Conservation (phyloP, 2,113 vertebrate genomes). For the Capreolus pygargus region DNA sequence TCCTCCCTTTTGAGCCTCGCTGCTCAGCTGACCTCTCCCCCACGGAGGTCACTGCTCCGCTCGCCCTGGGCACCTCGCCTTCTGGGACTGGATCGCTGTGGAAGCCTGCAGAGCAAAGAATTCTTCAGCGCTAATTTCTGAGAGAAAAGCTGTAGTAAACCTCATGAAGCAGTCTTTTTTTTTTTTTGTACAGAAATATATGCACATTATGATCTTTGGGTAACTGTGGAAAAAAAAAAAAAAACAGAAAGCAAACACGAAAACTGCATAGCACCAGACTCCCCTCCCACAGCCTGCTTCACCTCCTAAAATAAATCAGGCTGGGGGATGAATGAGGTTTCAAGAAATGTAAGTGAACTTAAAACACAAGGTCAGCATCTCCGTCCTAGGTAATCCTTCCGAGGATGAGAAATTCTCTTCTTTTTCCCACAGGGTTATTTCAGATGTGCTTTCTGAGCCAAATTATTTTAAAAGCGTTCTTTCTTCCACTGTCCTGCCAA, state of each 20-base stretch:
- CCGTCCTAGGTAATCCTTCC: constrained; percentile 71
- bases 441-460: constrained; percentile 67
- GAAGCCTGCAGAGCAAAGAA: constrained; percentile 19
- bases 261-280: not conserved
- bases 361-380: constrained; percentile 67
- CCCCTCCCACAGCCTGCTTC: constrained; percentile 9
- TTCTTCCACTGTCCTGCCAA: constrained; percentile 64
- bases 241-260: constrained; percentile 18
- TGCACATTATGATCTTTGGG: not conserved
- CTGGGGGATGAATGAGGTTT: constrained; percentile 54
- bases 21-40: constrained; percentile 68
- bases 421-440: constrained; percentile 75
- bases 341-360: constrained; percentile 60
- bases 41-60: constrained; percentile 56
- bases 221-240: constrained; percentile 25
- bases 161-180: not conserved
- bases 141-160: constrained; percentile 57
- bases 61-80: constrained; percentile 55
- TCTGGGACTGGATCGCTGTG: constrained; percentile 41
- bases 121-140: constrained; percentile 39
- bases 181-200: not conserved
- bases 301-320: constrained; percentile 60
- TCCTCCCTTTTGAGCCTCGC: constrained; percentile 69
- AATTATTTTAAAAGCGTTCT: constrained; percentile 73
- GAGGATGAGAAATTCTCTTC: constrained; percentile 60